Base-by-base conservation (phyloP, 2,113 vertebrate genomes). In the Turnix velox region DNA sequence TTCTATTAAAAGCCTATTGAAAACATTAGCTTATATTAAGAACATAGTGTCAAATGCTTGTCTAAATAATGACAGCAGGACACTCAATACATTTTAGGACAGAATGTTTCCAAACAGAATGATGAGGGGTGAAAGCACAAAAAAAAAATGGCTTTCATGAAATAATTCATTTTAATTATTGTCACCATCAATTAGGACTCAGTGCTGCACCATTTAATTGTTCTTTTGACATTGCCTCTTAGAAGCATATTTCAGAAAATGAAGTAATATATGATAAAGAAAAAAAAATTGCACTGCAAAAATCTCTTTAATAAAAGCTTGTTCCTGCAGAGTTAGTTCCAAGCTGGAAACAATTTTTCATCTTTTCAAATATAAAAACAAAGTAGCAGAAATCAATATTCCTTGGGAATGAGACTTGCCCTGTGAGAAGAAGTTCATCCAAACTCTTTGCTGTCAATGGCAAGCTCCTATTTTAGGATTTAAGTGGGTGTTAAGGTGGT, bases 51-150 rank as follows among this genome's bases (percentile, higher is more conserved):
- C 58, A 93, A 93, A 88, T 89, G 45, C 35, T 86, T 87, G 77
- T 90, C 71, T 82, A 77, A 89, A 76, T 87, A 91, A 45, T 58
- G 84, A 91, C 88, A 91, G 66, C 31, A 92, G 80, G 66, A 88
- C 76, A 91, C 28, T 66, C 46, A 51, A 74, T 65, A 55, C 2
- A 49, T 88, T 89, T 91, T 71, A 92, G 89, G 84, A 82, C 39
- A 87, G 30, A 46, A 54, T 92, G 63, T 59, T 96, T 94, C 71
- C 87, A 91, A 92, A 68, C 24, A 94, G 71, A 95, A 91, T 76
- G 85, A 91, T 69, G 54, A 95, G 6, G 65, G 43, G 23, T 62
- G 57, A 84, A 68, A 80, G 37, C 9, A 7, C 4, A n/a, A 61
- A 45, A 74, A 30, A 65, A 43, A 52, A 57, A 8, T 30, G 55